Conservation (phyloP, 2,797 vertebrate genomes). For the Karalla daura region DNA sequence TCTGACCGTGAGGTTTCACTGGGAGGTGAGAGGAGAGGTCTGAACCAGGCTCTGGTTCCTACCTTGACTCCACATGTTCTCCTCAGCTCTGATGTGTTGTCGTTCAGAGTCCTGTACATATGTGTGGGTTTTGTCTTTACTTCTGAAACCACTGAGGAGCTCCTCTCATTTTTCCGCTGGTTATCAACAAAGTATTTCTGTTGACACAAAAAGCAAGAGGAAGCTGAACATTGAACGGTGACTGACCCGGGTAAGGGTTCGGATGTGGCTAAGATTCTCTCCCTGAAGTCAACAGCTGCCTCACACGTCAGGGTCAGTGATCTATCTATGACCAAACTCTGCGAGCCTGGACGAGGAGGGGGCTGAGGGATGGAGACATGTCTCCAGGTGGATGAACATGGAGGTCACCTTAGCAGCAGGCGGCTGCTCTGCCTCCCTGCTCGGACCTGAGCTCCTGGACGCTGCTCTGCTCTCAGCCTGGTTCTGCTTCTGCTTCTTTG, state of each 20-base stretch:
- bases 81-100: conserved; percentile 20
- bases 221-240: not conserved
- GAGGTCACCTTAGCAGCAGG: conserved; percentile 58
- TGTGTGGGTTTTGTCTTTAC: conserved; percentile 17
- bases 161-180: conserved; percentile 23
- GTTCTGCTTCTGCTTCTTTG: conserved; percentile 76
- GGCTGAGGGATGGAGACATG: no score
- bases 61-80: conserved; percentile 39
- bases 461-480: conserved; percentile 80
- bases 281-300: no score
- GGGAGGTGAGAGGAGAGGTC: no score
- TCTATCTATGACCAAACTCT: no score
- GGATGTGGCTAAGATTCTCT: no score
- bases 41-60: not conserved
- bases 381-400: no score
- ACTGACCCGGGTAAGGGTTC: no score
- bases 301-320: no score
- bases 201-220: conserved; percentile 14
- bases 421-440: conserved; percentile 24
- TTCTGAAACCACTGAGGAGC: not conserved
- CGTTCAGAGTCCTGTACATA: not conserved
- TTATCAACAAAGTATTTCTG: conserved; percentile 38
- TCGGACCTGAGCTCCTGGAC: conserved; percentile 61
- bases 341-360: no score
- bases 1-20: no score